Percentiles rank a stretch among this genome's conserved stretches.
phyloP scores from a whole-genome alignment of 2,888 invertebrate species.

The Colletes collaris region DNA sequence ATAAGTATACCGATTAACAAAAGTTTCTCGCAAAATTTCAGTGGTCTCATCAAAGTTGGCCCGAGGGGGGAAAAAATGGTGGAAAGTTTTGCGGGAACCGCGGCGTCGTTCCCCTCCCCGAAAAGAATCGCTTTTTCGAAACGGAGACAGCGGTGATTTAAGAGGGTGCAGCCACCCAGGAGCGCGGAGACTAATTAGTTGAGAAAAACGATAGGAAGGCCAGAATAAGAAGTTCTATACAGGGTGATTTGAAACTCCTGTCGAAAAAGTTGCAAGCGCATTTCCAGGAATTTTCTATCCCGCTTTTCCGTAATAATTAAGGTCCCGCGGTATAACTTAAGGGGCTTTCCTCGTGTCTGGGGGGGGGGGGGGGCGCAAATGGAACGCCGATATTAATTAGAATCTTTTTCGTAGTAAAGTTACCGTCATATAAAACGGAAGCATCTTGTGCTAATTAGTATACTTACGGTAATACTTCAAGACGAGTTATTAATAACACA shows the following conservation, averaged over 20 bases:
- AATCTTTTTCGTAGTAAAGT: too few relatives aligned
- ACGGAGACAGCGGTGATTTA: conserved; percentile 26
- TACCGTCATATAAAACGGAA: too few relatives aligned
- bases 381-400: too few relatives aligned
- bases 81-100: neutral
- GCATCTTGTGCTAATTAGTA: too few relatives aligned
- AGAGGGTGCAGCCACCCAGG: neutral
- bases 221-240: neutral
- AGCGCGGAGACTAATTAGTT: conserved; percentile 32
- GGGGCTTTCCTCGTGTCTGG: too few relatives aligned
- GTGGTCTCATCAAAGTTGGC: conserved; percentile 39
- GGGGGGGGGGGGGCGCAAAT: too few relatives aligned
- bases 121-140: conserved; percentile 34
- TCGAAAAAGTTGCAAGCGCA: too few relatives aligned
- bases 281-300: too few relatives aligned
- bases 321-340: too few relatives aligned
- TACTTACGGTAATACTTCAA: too few relatives aligned
- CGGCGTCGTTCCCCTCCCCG: neutral
- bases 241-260: neutral
- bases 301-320: too few relatives aligned
- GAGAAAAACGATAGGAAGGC: neutral
- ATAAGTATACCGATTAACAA: conserved; percentile 48
- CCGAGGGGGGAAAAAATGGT: neutral
- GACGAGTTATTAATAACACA: too few relatives aligned
- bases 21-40: conserved; percentile 36